These are phyloP conservation scores for Aphis craccivora DNA, from an alignment of 1,140 invertebrate species.

Conservation along the genomic window DNA sequence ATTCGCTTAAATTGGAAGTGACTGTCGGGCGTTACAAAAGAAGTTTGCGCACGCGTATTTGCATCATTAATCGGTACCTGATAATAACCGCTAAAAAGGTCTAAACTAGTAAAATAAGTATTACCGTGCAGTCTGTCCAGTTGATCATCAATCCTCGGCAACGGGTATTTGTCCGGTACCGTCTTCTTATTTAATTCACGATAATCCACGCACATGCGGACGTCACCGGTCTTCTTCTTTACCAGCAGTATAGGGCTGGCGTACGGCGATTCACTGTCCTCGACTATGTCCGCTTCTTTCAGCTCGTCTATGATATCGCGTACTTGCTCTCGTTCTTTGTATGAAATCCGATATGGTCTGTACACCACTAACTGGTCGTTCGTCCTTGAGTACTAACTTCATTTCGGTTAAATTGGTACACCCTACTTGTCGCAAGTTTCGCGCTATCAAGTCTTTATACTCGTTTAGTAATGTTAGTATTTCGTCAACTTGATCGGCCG, in stretches of 20 bases:
- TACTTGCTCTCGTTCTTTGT: not conserved
- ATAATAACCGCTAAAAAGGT: constrained; percentile 66
- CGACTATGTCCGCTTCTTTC: not conserved
- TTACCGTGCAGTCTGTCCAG: constrained; percentile 62
- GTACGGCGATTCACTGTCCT: not conserved
- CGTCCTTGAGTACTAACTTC: not conserved
- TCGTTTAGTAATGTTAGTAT: not conserved
- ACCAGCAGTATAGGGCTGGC: not conserved
- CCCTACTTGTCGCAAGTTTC: not conserved
- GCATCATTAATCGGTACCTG: constrained; percentile 65
- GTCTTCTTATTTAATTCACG: not conserved
- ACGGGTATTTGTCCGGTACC: not conserved
- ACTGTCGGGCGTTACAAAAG: constrained; percentile 63
- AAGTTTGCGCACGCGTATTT: constrained; percentile 65
- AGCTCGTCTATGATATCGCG: not conserved
- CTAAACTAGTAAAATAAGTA: constrained; percentile 65
- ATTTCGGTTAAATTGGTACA: not conserved
- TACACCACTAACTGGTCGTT: constrained; percentile 30
- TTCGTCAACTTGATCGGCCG: no score
- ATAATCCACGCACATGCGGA: constrained; percentile 16
- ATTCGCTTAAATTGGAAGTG: constrained; percentile 64
- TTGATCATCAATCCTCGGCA: constrained; percentile 12
- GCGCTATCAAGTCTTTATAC: not conserved
- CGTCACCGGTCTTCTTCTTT: not conserved
- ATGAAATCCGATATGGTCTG: not conserved